Percentiles rank a stretch among this genome's conserved stretches.
phyloP scores from a whole-genome alignment of 2,113 vertebrate species.

The Pristiophorus japonicus region DNA sequence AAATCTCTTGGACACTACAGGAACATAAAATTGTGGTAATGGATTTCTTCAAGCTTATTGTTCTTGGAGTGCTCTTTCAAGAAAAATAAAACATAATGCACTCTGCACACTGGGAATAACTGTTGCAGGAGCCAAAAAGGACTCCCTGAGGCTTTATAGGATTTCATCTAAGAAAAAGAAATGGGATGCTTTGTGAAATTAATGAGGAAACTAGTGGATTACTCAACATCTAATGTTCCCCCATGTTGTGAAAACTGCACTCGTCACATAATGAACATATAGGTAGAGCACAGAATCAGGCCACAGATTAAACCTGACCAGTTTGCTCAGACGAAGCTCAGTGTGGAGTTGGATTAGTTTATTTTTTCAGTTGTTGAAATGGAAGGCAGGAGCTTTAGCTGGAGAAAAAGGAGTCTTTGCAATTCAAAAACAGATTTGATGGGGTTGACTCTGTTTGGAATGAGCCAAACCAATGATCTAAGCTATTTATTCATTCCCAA shows the following conservation, averaged over 20 bases:
- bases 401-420: background rate
- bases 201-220: background rate
- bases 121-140: slow-evolving; percentile 1
- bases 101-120: background rate
- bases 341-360: background rate
- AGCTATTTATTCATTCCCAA: background rate
- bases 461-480: background rate
- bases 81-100: background rate
- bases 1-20: background rate
- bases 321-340: background rate
- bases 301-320: background rate
- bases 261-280: background rate
- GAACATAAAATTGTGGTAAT: background rate
- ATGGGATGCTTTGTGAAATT: slow-evolving; percentile 10
- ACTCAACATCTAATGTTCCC: background rate
- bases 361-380: background rate
- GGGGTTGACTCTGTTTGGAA: background rate
- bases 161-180: slow-evolving; percentile 2
- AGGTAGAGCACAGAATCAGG: background rate
- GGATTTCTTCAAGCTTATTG: slow-evolving; percentile 6
- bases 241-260: background rate
- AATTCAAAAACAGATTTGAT: background rate
- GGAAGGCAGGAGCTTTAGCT: background rate
- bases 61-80: background rate
- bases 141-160: background rate